Base-by-base conservation (phyloP, 2,888 invertebrate genomes). In the Chouioia cunea region DNA sequence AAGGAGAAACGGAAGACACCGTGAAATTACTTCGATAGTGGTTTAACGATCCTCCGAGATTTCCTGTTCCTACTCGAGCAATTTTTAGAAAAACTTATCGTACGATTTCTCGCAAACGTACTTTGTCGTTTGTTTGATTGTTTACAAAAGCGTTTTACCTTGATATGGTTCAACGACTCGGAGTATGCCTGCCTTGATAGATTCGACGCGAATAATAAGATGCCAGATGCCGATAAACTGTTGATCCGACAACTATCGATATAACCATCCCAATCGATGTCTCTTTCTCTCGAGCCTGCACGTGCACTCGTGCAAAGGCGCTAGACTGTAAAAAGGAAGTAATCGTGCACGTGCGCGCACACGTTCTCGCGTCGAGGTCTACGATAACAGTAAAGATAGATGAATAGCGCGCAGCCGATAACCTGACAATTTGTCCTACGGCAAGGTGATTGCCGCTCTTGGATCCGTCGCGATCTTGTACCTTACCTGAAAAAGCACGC, bases 321-420 rank as follows among this genome's bases (percentile, higher is more conserved):
- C 46, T 18, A 59, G 16, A n/a, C 50, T 27, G 16, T 62, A 62
- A 62, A 36, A 6, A 36, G 6, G n/a, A n/a, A n/a, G 52, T 52
- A 18, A n/a, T 8, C 10, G 59, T 16, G 56, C 27, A 36, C 65
- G 47, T 48, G 56, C 54, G n/a, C 12, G 22, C 18, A 68, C 64
- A 68, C 60, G 66, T 72, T 68, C 54, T 36, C 6, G 46, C 27
- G 56, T n/a, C 20, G 47, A 65, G 72, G 65, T 72, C 68, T 68
- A 68, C 68, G 72, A 72, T 68, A 72, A 68, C 56, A 72, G 64
- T 64, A 60, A 68, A 68, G 62, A 65, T 64, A 62, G 60, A 65
- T 60, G 60, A 72, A 68, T 68, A 68, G 67, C 58, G 71, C 62
- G 62, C 46, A 36, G 15, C n/a, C 52, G 57, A 70, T 65, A 70